Evolutionary conservation across 2,888 invertebrate genomes (phyloP).

Genomic region (Tachina fera): DNA sequence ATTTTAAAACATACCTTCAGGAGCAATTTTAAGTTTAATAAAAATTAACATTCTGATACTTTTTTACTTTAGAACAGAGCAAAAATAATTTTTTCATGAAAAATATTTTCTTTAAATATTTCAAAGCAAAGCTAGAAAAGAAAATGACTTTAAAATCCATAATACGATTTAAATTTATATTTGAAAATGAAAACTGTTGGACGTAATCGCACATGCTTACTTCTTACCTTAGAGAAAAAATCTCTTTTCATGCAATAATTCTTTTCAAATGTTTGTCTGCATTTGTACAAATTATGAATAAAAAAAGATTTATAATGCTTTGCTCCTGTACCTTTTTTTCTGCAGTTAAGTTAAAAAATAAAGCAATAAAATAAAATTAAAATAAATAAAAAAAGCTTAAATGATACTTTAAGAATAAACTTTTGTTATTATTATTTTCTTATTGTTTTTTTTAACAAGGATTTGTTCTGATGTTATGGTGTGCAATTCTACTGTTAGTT

Average conservation of each 20-base stretch:
- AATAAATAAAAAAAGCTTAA: slow-evolving; percentile 66
- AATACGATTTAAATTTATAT: no score
- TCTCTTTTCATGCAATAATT: background rate
- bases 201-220: no score
- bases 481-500: background rate
- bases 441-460: background rate
- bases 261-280: background rate
- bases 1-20: no score
- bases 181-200: no score
- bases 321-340: slow-evolving; percentile 19
- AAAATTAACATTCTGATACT: no score
- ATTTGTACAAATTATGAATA: background rate
- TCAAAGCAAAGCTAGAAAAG: no score
- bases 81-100: no score
- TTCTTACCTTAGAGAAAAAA: no score
- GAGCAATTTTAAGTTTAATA: no score
- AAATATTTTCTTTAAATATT: no score
- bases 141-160: no score
- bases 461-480: slow-evolving; percentile 6
- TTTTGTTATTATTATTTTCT: slow-evolving; percentile 40
- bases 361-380: slow-evolving; percentile 15
- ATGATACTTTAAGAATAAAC: slow-evolving; percentile 59
- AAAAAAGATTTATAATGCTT: slow-evolving; percentile 39
- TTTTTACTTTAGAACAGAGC: no score
- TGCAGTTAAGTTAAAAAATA: slow-evolving; percentile 3